phyloP scores from a whole-genome alignment of 2,888 invertebrate species.

The Drosophila percnosoma region DNA sequence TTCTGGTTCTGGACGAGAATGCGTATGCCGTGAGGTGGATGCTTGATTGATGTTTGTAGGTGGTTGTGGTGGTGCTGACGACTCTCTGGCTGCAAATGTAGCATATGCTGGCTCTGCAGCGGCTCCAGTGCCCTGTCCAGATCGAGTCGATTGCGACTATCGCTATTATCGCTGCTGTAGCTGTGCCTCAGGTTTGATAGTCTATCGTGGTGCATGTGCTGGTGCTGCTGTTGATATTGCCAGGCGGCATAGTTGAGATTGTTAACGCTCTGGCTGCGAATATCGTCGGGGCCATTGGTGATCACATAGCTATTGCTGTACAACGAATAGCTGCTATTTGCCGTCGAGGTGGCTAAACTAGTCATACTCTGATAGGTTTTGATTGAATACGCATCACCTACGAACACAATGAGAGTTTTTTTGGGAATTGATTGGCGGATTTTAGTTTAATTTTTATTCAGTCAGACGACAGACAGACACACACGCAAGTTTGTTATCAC shows the following conservation, averaged over 20 bases:
- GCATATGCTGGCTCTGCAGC: constrained; percentile 54
- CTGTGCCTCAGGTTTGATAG: constrained; percentile 53
- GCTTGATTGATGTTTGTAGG: neutral
- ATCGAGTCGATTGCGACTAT: constrained; percentile 69
- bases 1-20: constrained; percentile 61
- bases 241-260: constrained; percentile 61
- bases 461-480: constrained; percentile 27
- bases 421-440: constrained; percentile 36
- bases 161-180: constrained; percentile 68
- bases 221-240: constrained; percentile 46
- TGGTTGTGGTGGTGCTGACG: constrained; percentile 14
- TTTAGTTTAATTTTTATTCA: constrained; percentile 29
- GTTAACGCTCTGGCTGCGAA: constrained; percentile 71
- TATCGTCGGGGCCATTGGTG: constrained; percentile 50
- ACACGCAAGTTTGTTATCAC: constrained; percentile 26
- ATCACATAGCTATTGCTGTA: constrained; percentile 84
- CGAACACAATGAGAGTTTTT: constrained; percentile 60
- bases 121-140: constrained; percentile 67
- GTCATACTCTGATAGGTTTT: constrained; percentile 85
- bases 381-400: constrained; percentile 85
- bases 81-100: constrained; percentile 58
- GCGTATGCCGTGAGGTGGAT: constrained; percentile 41
- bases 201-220: constrained; percentile 34
- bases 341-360: constrained; percentile 85
- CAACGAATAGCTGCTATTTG: constrained; percentile 84